Conservation (phyloP, 2,113 vertebrate genomes). For the Condylura cristata region DNA sequence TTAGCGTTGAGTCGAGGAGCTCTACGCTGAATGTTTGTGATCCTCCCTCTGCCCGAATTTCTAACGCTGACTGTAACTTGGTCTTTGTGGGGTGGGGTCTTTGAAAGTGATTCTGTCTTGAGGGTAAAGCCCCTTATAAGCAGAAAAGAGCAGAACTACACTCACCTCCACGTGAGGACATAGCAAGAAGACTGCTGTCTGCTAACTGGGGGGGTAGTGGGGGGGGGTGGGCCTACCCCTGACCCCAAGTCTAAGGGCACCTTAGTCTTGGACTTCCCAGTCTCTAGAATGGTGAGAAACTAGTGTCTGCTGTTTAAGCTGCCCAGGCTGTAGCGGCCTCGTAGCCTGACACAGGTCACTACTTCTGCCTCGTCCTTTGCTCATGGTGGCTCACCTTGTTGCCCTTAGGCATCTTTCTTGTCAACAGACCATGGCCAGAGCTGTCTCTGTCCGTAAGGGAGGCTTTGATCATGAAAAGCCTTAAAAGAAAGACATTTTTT, state of each 20-base stretch:
- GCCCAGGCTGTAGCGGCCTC: too few relatives aligned
- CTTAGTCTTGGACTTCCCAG: neutral
- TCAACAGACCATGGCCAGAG: neutral
- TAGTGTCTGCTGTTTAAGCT: neutral
- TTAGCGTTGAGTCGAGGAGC: neutral
- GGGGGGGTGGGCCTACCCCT: too few relatives aligned
- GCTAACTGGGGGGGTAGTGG: neutral
- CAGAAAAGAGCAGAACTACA: neutral
- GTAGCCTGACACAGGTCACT: neutral
- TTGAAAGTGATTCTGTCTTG: neutral
- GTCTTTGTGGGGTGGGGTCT: too few relatives aligned
- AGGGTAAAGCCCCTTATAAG: neutral
- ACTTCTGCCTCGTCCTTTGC: neutral
- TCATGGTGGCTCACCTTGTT: neutral
- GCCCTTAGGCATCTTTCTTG: neutral
- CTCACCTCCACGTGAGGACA: too few relatives aligned
- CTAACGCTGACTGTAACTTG: too few relatives aligned
- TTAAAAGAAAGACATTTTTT: neutral
- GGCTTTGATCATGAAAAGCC: neutral
- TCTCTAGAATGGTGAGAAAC: neutral
- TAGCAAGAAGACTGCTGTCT: neutral
- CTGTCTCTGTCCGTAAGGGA: neutral
- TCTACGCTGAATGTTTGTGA: neutral
- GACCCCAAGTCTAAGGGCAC: too few relatives aligned
- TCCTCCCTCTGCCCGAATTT: neutral